These are phyloP conservation scores for Rhodinocichla rosea DNA, from an alignment of 2,113 vertebrate genomes.

Conservation along the genomic window DNA sequence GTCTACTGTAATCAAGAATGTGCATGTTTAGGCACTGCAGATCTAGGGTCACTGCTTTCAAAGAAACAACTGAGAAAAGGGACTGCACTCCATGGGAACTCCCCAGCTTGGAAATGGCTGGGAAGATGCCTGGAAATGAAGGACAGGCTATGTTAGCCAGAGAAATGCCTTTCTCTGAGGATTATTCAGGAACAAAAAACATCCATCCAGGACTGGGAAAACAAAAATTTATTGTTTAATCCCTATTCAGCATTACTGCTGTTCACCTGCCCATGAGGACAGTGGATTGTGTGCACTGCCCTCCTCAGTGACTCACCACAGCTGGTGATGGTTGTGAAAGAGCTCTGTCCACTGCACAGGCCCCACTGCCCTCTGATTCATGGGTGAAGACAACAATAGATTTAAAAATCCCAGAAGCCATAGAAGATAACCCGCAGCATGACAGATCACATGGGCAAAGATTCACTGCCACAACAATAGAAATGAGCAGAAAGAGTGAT, in stretches of 20 bases:
- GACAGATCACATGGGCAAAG: not conserved
- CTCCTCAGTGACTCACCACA: not conserved
- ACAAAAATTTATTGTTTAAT: not conserved
- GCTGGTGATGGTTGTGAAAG: not conserved
- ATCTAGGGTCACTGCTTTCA: not conserved
- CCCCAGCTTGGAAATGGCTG: not conserved
- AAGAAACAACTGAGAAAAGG: not conserved
- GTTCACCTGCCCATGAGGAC: not conserved
- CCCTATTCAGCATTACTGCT: not conserved
- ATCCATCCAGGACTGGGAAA: not conserved
- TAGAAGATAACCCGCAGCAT: not conserved
- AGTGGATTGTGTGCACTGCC: not conserved
- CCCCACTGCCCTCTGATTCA: not conserved
- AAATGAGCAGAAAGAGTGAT: not conserved
- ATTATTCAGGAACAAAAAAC: not conserved
- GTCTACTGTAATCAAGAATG: not conserved
- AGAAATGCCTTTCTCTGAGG: not conserved
- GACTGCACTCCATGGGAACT: not conserved
- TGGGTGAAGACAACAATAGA: not conserved
- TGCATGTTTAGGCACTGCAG: not conserved
- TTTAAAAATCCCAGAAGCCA: not conserved
- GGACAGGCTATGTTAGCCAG: not conserved
- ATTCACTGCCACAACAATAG: not conserved
- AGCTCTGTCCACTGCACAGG: not conserved
- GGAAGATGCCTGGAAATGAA: not conserved